Conservation (phyloP, 2,888 invertebrate species). For the Bellardia bayeri region DNA sequence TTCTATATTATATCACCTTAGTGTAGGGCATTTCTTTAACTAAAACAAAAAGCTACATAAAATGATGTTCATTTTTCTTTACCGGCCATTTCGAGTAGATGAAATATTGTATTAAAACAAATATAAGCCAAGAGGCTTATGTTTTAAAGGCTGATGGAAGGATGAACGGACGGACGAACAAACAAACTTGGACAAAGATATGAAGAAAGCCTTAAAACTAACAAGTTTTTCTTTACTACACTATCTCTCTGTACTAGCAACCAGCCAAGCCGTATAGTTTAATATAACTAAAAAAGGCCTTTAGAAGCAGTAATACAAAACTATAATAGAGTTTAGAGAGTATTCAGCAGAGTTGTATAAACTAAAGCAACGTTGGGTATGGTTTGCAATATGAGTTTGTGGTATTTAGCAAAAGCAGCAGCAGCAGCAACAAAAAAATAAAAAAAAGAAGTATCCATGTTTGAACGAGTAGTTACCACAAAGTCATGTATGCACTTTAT, state of each 20-base stretch:
- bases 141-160: constrained; percentile 37
- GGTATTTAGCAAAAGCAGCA: constrained; percentile 57
- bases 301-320: constrained; percentile 32
- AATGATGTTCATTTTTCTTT: constrained; percentile 70
- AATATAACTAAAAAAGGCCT: constrained; percentile 44
- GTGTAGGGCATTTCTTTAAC: constrained; percentile 30
- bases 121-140: constrained; percentile 70
- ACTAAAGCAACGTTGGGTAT: not conserved
- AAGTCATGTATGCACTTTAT: constrained; percentile 67
- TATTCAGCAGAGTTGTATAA: not conserved
- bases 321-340: constrained; percentile 39
- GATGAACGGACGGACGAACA: constrained; percentile 24
- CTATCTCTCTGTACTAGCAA: constrained; percentile 3
- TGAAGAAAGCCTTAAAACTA: constrained; percentile 57
- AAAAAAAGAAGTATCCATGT: constrained; percentile 34
- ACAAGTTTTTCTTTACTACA: constrained; percentile 51
- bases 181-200: constrained; percentile 45
- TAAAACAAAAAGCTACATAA: constrained; percentile 16
- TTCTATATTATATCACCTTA: not conserved
- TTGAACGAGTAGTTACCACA: constrained; percentile 56
- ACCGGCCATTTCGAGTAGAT: constrained; percentile 50
- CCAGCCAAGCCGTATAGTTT: constrained; percentile 38
- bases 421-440: not conserved
- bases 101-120: constrained; percentile 70
- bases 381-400: constrained; percentile 56